phyloP scores from a whole-genome alignment of 2,888 invertebrate genomes.

The Onthophagus sagittarius region DNA sequence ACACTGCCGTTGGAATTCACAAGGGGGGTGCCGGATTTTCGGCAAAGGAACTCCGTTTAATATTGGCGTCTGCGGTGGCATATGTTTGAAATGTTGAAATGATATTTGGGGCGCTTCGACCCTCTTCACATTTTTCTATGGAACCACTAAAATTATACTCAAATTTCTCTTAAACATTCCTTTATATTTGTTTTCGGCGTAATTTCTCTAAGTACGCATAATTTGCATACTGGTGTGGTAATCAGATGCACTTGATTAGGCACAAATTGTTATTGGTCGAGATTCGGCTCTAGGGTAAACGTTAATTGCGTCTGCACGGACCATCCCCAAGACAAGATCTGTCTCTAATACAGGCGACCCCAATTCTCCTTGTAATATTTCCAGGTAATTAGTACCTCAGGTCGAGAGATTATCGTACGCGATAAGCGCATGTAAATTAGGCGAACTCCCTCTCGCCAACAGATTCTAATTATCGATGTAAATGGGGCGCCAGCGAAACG shows the following conservation, averaged over 20 bases:
- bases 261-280: background rate
- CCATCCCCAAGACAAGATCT: conserved; percentile 18
- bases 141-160: background rate
- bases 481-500: background rate
- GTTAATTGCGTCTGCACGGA: conserved; percentile 13
- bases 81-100: background rate
- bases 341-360: conserved; percentile 12
- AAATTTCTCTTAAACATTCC: background rate
- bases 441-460: background rate
- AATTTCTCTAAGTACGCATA: background rate
- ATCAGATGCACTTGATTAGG: background rate
- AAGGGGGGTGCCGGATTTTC: background rate
- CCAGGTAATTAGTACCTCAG: conserved; percentile 15
- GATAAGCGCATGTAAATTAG: conserved; percentile 16
- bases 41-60: background rate
- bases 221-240: background rate
- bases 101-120: background rate
- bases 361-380: conserved; percentile 8
- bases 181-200: no score
- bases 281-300: conserved; percentile 11
- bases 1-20: background rate
- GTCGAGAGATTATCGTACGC: background rate
- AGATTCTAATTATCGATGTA: background rate
- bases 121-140: no score
- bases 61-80: background rate